These are phyloP conservation scores for Ptychochromis oligacanthus DNA, from an alignment of 2,113 vertebrate species.

Conservation along the genomic window DNA sequence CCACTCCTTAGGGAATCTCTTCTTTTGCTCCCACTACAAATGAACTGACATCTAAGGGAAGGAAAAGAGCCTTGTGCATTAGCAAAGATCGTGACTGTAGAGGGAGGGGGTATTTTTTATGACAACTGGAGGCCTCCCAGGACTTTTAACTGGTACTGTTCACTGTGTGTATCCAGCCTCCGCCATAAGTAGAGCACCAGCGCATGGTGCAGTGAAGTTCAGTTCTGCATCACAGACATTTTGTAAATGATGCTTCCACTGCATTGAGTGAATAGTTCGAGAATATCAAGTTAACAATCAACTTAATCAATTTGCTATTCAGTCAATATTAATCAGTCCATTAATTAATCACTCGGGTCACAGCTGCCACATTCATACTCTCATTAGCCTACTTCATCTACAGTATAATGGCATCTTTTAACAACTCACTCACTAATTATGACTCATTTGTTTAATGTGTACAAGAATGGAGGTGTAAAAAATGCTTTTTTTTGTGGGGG, in stretches of 20 bases:
- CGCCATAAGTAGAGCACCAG: constrained; percentile 50
- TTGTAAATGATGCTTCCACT: constrained; percentile 18
- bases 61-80: constrained; percentile 64
- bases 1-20: constrained; percentile 68
- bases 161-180: constrained; percentile 38
- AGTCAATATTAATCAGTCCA: constrained; percentile 54
- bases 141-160: constrained; percentile 62
- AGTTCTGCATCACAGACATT: constrained; percentile 25
- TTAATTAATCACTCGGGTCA: constrained; percentile 58
- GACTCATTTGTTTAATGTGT: constrained; percentile 17
- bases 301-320: constrained; percentile 59
- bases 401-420: constrained; percentile 33
- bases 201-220: constrained; percentile 28
- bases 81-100: constrained; percentile 58
- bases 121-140: constrained; percentile 65
- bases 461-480: constrained; percentile 19
- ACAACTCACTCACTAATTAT: constrained; percentile 32
- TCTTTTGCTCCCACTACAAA: constrained; percentile 67
- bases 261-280: constrained; percentile 1
- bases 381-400: constrained; percentile 59
- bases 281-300: constrained; percentile 43
- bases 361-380: constrained; percentile 57
- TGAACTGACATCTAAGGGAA: constrained; percentile 74
- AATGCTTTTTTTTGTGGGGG: neutral
- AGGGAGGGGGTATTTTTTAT: constrained; percentile 44